These are phyloP conservation scores for Eilema caniola DNA, from an alignment of 2,888 invertebrate genomes.

Conservation along the genomic window DNA sequence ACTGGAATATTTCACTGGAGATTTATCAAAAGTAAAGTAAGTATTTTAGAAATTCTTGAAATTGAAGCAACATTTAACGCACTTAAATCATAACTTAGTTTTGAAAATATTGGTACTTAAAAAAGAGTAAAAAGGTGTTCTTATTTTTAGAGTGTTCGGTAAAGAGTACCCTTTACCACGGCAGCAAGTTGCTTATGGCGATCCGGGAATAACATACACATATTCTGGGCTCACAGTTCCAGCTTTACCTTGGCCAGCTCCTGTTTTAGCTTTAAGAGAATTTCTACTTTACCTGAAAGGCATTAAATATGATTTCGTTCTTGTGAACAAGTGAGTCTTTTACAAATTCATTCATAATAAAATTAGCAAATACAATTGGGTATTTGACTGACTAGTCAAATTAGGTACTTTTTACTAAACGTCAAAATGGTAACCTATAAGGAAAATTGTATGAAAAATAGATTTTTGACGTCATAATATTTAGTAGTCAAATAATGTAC, in stretches of 20 bases:
- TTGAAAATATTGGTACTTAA: no score
- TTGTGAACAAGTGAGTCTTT: conserved; percentile 88
- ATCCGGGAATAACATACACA: conserved; percentile 88
- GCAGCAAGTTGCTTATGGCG: conserved; percentile 90
- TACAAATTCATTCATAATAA: background rate
- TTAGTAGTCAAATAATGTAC: no score
- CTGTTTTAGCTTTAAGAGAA: conserved; percentile 83
- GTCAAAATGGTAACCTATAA: no score
- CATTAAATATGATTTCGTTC: conserved; percentile 88
- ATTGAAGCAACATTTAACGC: no score
- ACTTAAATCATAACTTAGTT: no score
- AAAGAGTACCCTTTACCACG: conserved; percentile 89
- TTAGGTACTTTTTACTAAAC: no score
- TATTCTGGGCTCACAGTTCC: conserved; percentile 89
- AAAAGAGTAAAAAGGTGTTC: no score
- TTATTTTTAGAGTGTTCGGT: conserved; percentile 86
- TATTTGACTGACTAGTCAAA: no score
- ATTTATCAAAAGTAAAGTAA: conserved; percentile 86
- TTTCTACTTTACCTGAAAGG: conserved; percentile 82
- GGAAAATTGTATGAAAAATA: no score
- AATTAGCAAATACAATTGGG: no score
- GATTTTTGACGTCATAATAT: no score
- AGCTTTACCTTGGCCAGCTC: conserved; percentile 88
- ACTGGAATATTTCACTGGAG: conserved; percentile 89
- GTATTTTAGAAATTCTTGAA: conserved; percentile 25